Evolutionary conservation across 2,888 invertebrate species (phyloP).

Genomic region (Dendrolimus houi): DNA sequence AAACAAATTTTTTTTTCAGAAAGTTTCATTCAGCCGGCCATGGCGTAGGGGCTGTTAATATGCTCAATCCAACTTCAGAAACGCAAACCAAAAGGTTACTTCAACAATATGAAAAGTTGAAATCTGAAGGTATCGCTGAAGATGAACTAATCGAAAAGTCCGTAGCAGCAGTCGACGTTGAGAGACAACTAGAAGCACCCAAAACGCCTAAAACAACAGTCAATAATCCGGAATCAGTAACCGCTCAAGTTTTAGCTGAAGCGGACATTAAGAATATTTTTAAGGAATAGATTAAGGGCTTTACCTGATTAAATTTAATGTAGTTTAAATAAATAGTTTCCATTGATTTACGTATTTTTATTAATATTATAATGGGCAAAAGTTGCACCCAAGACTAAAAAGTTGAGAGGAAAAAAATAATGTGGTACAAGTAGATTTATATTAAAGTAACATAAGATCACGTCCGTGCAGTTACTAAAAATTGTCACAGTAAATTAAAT

Average conservation of each 20-base stretch:
- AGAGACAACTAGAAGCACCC: constrained; percentile 29
- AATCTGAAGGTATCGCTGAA: constrained; percentile 68
- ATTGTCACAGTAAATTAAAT: too few relatives aligned
- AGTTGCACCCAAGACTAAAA: too few relatives aligned
- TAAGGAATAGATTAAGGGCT: constrained; percentile 20
- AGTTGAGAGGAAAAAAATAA: too few relatives aligned
- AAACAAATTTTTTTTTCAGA: constrained; percentile 48
- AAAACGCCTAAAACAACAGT: constrained; percentile 21
- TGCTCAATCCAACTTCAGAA: constrained; percentile 67
- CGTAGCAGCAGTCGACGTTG: constrained; percentile 32
- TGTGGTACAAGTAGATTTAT: too few relatives aligned
- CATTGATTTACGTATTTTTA: too few relatives aligned
- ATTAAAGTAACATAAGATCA: too few relatives aligned
- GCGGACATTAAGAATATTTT: constrained; percentile 52
- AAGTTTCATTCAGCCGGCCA: constrained; percentile 79
- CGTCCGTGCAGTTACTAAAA: too few relatives aligned
- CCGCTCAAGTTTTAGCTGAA: constrained; percentile 43
- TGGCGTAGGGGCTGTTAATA: constrained; percentile 70
- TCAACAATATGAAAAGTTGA: constrained; percentile 75
- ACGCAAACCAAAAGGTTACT: constrained; percentile 79
- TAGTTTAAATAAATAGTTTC: too few relatives aligned
- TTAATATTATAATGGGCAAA: too few relatives aligned
- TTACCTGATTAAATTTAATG: too few relatives aligned
- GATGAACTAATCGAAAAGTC: constrained; percentile 66
- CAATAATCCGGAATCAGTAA: constrained; percentile 38